Conservation (phyloP, 2,888 invertebrate genomes). For the Aphodius granarius region DNA sequence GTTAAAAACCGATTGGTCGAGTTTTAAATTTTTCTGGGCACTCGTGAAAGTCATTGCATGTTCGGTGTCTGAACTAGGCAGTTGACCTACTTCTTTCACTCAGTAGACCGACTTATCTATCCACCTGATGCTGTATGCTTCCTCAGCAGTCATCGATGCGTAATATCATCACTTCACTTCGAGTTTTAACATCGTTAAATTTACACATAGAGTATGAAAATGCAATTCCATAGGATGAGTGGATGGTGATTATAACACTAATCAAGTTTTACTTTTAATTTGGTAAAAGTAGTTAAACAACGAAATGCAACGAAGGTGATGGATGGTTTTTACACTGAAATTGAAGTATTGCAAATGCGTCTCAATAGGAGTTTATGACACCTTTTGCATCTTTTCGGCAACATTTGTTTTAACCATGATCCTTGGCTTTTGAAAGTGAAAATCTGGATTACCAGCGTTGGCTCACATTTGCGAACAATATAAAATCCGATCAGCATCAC, state of each 20-base stretch:
- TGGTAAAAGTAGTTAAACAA: neutral
- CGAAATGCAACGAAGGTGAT: no score
- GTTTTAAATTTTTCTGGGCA: neutral
- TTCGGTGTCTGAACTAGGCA: neutral
- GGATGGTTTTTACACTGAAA: no score
- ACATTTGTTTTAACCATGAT: no score
- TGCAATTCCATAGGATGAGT: neutral
- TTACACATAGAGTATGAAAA: neutral
- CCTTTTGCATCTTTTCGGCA: no score
- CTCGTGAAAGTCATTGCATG: neutral
- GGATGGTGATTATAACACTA: neutral
- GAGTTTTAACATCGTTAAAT: neutral
- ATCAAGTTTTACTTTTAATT: neutral
- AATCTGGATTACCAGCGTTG: neutral
- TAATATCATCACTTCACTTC: neutral
- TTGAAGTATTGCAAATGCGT: no score
- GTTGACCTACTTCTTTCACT: neutral
- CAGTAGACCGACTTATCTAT: neutral
- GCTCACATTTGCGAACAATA: neutral
- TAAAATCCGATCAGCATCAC: neutral
- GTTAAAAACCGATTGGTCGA: neutral
- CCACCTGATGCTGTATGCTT: neutral
- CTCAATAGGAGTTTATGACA: no score
- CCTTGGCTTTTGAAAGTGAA: neutral
- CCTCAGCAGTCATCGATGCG: neutral